Base-by-base conservation (phyloP, 2,888 invertebrate species). In the Conistra vaccinii region DNA sequence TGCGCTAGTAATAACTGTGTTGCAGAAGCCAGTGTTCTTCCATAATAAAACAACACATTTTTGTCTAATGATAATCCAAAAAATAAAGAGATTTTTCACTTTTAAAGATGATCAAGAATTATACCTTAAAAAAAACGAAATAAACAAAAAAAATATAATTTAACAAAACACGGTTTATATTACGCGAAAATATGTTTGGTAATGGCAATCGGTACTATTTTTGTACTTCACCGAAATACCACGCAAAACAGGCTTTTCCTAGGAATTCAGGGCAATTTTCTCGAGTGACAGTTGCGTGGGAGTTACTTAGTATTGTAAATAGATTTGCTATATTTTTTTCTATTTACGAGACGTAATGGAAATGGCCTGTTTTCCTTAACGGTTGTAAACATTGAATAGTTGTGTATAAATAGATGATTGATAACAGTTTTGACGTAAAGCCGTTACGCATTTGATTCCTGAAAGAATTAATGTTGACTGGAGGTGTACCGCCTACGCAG, bases 381-480 rank as follows among this genome's bases (percentile, higher is more conserved):
- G 45, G 3, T 32, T 53, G 53, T 55, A 58, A 48, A 61, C 39
- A 68, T 62, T 42, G 20, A 67, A 39, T 58, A 69, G 57, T 65
- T 42, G 29, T 45, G 20, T 63, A 45, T 29, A 69, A 77, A 78
- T 68, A 65, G 35, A 69, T 76, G 78, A 80, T 69, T 60, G 55
- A 78, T 72, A 45, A 3, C 23, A 55, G 29, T 53, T 51, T 39
- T 82, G 67, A 77, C 78, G 20, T 26, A 32, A 48, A 58, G 51
- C 17, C 39, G 10, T 23, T 39, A 48, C 61, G 48, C 32, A n/a
- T 63, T 63, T 63, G 45, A 63, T 51, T 70, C 62, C 48, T 26
- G 1, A 17, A n/a, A 48, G 48, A 63, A 68, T 68, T 0, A 32
- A 35, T 51, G 42, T 55, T 67, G 42, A 74, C 57, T 42, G 42